Conservation (phyloP, 2,113 vertebrate genomes). For the Zosterops japonicus region DNA sequence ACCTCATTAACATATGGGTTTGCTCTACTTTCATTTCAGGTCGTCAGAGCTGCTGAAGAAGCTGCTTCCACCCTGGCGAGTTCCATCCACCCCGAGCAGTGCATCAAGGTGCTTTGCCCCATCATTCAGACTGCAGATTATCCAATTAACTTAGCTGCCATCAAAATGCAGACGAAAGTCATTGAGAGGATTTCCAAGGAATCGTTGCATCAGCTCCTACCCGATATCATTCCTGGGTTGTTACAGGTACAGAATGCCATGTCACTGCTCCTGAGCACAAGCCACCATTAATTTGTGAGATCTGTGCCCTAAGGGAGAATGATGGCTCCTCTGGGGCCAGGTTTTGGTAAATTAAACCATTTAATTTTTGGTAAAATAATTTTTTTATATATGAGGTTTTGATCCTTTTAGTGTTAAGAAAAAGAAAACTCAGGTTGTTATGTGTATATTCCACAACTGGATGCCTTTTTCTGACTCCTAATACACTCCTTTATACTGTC, state of each 20-base stretch:
- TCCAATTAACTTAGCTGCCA: slow-evolving; percentile 97
- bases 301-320: background rate
- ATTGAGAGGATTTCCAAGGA: slow-evolving; percentile 95
- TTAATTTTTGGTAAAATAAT: background rate
- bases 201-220: slow-evolving; percentile 87
- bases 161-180: slow-evolving; percentile 99
- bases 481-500: background rate
- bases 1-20: background rate
- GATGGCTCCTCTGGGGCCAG: background rate
- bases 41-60: slow-evolving; percentile 96
- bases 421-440: background rate
- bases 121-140: slow-evolving; percentile 99
- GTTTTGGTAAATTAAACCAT: background rate
- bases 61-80: slow-evolving; percentile 91
- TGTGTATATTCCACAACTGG: background rate
- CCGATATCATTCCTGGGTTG: slow-evolving; percentile 94
- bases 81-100: slow-evolving; percentile 96
- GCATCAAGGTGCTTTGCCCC: slow-evolving; percentile 98
- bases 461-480: background rate
- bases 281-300: background rate
- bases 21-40: slow-evolving; percentile 74
- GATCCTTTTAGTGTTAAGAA: background rate
- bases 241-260: slow-evolving; percentile 83
- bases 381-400: background rate
- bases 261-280: background rate